phyloP scores from a whole-genome alignment of 2,888 invertebrate genomes.

The Caenorhabditis becei region DNA sequence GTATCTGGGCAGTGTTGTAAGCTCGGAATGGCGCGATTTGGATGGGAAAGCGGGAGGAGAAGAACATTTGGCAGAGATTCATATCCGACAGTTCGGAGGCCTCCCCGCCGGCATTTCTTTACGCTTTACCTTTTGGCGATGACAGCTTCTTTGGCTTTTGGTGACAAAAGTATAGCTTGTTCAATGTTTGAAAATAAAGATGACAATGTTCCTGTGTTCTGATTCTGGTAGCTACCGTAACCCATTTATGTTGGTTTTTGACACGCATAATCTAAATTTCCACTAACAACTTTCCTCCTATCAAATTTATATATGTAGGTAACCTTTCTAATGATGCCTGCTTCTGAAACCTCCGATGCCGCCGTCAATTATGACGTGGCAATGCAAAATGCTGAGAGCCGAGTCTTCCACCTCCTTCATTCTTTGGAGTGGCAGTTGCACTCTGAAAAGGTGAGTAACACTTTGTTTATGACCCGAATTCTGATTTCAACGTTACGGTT shows the following conservation, averaged over 20 bases:
- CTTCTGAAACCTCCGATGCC: slow-evolving; percentile 16
- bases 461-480: not conserved
- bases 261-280: no score
- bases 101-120: slow-evolving; percentile 6
- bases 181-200: no score
- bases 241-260: no score
- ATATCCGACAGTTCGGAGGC: slow-evolving; percentile 41
- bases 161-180: no score
- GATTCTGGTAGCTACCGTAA: no score
- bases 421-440: slow-evolving; percentile 68
- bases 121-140: slow-evolving; percentile 16
- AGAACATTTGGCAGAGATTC: slow-evolving; percentile 31
- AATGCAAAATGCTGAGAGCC: slow-evolving; percentile 63
- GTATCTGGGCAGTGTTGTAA: slow-evolving; percentile 39
- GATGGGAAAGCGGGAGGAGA: slow-evolving; percentile 1
- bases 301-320: not conserved
- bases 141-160: slow-evolving; percentile 1
- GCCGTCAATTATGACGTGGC: slow-evolving; percentile 53
- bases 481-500: not conserved
- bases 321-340: slow-evolving; percentile 24
- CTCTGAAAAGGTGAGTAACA: slow-evolving; percentile 55
- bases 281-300: no score
- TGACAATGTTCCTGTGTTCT: no score
- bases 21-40: slow-evolving; percentile 40
- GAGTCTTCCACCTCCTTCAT: slow-evolving; percentile 66